Conservation (phyloP, 2,797 vertebrate genomes). For the Anisognathus igniventris region DNA sequence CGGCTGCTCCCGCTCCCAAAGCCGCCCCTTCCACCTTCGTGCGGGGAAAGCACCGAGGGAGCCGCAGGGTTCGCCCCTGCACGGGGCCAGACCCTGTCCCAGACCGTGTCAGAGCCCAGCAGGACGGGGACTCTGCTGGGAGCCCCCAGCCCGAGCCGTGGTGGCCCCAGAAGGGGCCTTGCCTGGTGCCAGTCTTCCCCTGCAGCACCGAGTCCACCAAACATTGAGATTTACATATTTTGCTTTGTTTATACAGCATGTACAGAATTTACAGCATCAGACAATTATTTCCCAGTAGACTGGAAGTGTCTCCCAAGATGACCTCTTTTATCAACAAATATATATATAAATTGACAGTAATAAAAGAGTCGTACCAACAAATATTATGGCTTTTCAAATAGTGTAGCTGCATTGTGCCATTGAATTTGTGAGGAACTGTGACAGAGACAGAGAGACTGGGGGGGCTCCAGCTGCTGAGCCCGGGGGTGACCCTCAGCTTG, state of each 20-base stretch:
- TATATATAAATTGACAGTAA: constrained; percentile 50
- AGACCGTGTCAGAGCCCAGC: background rate
- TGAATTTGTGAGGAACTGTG: background rate
- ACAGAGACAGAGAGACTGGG: constrained; percentile 48
- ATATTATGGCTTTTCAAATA: constrained; percentile 76
- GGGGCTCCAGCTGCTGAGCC: background rate
- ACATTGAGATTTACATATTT: background rate
- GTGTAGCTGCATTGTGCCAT: constrained; percentile 63
- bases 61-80: background rate
- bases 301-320: constrained; percentile 31
- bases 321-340: constrained; percentile 47
- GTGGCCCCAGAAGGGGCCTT: background rate
- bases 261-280: constrained; percentile 42
- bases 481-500: background rate
- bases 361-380: constrained; percentile 67
- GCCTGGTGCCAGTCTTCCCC: background rate
- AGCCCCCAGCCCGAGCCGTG: background rate
- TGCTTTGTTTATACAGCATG: constrained; percentile 41
- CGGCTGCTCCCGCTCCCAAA: background rate
- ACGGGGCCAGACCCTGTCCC: background rate
- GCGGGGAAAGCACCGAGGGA: background rate
- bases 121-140: background rate
- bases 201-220: background rate
- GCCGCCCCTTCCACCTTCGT: background rate
- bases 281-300: constrained; percentile 31